Conservation (phyloP, 30 jellyfish, hydroid and myxozoan species). For the Aurelia sp. region DNA sequence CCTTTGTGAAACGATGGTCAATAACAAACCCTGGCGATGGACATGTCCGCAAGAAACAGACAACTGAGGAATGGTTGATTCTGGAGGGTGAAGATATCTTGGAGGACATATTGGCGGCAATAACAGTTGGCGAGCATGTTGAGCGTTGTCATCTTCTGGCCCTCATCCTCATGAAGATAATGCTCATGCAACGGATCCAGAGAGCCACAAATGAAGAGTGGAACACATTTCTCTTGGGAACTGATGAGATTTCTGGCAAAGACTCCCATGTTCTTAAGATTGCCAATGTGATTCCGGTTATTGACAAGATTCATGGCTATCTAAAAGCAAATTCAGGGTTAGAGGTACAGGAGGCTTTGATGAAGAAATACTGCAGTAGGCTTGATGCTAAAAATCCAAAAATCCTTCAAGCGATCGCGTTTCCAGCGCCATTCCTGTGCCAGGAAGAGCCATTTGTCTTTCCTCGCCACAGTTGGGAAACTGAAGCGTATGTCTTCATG, state of each 20-base stretch:
- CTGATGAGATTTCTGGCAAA: conserved; percentile 8
- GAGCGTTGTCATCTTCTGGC: neutral
- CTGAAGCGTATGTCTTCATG: too few species aligned
- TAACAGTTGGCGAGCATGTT: neutral
- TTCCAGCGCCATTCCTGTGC: conserved; percentile 6
- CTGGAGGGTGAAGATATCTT: neutral
- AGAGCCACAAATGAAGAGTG: neutral
- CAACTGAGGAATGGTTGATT: too few species aligned
- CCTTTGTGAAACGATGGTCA: conserved; percentile 43
- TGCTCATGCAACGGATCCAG: neutral
- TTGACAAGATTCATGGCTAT: conserved; percentile 6
- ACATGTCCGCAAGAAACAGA: neutral
- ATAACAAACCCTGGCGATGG: neutral
- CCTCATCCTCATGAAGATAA: conserved; percentile 7
- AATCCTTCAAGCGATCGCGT: conserved; percentile 5
- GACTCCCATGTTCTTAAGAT: conserved; percentile 33
- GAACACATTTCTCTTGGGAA: conserved; percentile 24
- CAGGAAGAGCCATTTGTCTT: neutral
- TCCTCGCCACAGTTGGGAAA: neutral
- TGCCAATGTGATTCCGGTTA: neutral
- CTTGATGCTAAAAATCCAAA: conserved; percentile 1
- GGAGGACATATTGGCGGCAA: conserved; percentile 9
- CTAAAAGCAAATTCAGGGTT: neutral
- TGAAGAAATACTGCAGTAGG: neutral
- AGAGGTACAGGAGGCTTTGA: neutral